Evolutionary conservation across 2,113 vertebrate genomes (phyloP), one percentile per base, ranked within the genome.

Genomic region (Pagrus major): DNA sequence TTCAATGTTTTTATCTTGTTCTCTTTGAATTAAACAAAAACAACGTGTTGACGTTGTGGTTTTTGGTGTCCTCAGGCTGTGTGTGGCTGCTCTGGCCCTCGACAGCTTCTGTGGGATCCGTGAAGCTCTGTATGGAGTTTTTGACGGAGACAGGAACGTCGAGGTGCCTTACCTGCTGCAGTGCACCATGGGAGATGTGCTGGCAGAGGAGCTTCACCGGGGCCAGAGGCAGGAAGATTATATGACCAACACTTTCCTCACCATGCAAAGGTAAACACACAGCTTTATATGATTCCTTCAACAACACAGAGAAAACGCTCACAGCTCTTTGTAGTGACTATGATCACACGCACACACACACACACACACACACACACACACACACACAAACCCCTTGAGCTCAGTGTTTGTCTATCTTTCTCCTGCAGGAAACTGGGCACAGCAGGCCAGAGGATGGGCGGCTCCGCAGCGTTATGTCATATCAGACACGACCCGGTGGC

Each of bases 141-240:
- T 99, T 39, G 97, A 99, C 0, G 98, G 98, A 0, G 98, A 99
- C 90, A 94, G 96, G 37, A 99, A 99, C 0, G 96, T 97, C 18
- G 98, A 99, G 82, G 97, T 99, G 67, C 98, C 98, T 0, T 97
- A 96, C 73, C 95, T 99, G 73, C 95, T 99, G 74, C 98, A 99
- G 87, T 99, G 98, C 88, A 99, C 98, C 0, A 99, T 99, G 98
- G 97, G 97, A 4, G 98, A 99, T 70, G 96, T 99, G 72, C 91
- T 99, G 33, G 97, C 97, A 0, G 98, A 99, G 78, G 98, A 99
- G 88, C 94, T 99, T 8, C 97, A 99, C 87, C 94, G 95, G 76
- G 96, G 95, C 29, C 96, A 96, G 83, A 96, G 93, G 2, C 96
- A 97, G 80, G 97, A 97, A 51, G 97, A 99, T 47, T 97, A 98